Evolutionary conservation across 2,797 vertebrate genomes (phyloP).

Genomic region (Rhinogobio ventralis): DNA sequence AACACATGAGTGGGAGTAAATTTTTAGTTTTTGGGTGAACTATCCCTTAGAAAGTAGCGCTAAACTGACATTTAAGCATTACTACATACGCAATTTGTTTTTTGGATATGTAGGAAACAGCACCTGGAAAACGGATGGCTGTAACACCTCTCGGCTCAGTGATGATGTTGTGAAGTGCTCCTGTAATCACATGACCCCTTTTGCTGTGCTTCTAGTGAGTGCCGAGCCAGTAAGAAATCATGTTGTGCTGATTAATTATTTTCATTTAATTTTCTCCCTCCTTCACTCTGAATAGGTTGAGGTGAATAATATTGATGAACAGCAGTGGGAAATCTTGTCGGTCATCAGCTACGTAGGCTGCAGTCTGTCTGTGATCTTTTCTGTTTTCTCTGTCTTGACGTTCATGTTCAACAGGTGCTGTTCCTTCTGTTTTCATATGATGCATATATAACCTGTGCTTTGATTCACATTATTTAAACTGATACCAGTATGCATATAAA

Average conservation of each 20-base stretch:
- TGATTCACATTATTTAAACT: neutral
- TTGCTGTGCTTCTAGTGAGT: slow-evolving; percentile 74
- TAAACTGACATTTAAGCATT: neutral
- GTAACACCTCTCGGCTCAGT: neutral
- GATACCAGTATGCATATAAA: neutral
- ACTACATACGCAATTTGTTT: too few relatives aligned
- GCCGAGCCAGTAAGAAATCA: neutral
- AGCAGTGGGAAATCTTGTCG: slow-evolving; percentile 73
- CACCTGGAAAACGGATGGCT: slow-evolving; percentile 25
- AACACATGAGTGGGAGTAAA: too few relatives aligned
- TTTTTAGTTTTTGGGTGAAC: neutral
- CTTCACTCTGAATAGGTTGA: slow-evolving; percentile 30
- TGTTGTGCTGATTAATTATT: neutral
- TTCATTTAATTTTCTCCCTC: neutral
- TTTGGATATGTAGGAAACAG: neutral
- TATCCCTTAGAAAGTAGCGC: neutral
- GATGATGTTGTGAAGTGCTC: slow-evolving; percentile 55
- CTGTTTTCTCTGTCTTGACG: slow-evolving; percentile 63
- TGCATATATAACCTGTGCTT: neutral
- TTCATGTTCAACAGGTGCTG: slow-evolving; percentile 63
- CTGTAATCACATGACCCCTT: slow-evolving; percentile 73
- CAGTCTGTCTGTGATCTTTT: slow-evolving; percentile 72
- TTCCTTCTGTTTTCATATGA: neutral
- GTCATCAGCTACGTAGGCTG: slow-evolving; percentile 75
- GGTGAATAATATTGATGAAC: neutral